These are phyloP conservation scores for Epistrophella euchroma DNA, from an alignment of 2,888 invertebrate genomes.

Conservation along the genomic window DNA sequence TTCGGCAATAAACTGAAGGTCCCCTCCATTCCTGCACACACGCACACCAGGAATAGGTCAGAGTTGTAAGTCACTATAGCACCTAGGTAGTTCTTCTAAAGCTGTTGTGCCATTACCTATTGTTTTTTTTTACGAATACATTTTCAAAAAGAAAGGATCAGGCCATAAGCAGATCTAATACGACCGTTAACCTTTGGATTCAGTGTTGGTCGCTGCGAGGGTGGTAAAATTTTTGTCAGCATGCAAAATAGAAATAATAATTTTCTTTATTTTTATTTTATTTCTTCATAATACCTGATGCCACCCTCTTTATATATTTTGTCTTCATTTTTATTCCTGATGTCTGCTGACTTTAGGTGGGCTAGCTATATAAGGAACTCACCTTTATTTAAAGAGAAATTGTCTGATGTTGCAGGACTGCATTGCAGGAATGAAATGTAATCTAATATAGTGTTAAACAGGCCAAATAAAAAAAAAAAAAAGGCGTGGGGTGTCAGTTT, in stretches of 20 bases:
- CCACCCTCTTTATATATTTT: constrained; percentile 30
- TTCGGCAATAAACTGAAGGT: no score
- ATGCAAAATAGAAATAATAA: constrained; percentile 75
- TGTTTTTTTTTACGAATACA: no score
- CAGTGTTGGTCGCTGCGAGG: constrained; percentile 2
- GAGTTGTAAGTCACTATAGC: no score
- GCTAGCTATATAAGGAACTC: constrained; percentile 43
- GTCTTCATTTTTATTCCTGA: constrained; percentile 20
- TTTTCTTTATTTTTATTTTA: constrained; percentile 73
- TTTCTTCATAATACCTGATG: constrained; percentile 21
- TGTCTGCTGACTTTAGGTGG: constrained; percentile 60
- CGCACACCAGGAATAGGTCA: no score
- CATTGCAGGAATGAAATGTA: constrained; percentile 61
- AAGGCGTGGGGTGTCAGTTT: constrained; percentile 55
- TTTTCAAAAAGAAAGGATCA: no score
- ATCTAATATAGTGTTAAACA: constrained; percentile 71
- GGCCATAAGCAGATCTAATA: neutral
- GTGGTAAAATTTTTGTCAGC: constrained; percentile 68
- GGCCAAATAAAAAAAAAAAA: constrained; percentile 30
- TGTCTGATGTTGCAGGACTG: constrained; percentile 57
- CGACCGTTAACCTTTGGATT: neutral
- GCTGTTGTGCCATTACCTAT: no score
- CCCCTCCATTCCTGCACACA: no score
- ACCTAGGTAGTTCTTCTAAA: no score
- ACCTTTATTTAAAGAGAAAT: constrained; percentile 71